Evolutionary conservation across 2,797 vertebrate genomes (phyloP).

Genomic region (Malurus splendens): DNA sequence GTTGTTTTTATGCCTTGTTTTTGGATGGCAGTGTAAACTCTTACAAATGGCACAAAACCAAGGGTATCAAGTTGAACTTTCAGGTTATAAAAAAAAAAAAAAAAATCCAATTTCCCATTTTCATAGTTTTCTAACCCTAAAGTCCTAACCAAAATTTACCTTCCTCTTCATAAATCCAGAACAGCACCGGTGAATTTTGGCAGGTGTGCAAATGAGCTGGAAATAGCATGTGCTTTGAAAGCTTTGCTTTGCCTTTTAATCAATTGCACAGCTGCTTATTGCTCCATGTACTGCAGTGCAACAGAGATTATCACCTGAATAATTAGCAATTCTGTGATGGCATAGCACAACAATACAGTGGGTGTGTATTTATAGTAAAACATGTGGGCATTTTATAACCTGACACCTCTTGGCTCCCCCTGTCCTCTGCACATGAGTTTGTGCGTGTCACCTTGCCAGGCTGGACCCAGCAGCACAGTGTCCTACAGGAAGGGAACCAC

Average conservation of each 20-base stretch:
- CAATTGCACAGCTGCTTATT: constrained; percentile 28
- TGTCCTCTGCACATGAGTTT: background rate
- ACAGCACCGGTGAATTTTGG: background rate
- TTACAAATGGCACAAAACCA: background rate
- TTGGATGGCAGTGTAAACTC: background rate
- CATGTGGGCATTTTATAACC: constrained; percentile 8
- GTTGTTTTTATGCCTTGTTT: background rate
- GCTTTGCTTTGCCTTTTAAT: constrained; percentile 38
- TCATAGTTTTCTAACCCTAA: background rate
- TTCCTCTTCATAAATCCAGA: background rate
- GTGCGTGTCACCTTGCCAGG: background rate
- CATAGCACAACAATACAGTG: background rate
- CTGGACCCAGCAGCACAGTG: background rate
- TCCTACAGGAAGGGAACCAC: background rate
- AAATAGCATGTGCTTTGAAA: constrained; percentile 33
- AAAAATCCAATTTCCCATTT: background rate
- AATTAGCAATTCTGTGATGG: constrained; percentile 26
- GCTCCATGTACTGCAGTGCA: background rate
- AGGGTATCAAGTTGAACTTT: background rate
- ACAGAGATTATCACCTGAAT: constrained; percentile 41
- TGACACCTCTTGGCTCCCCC: background rate
- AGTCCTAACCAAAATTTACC: background rate
- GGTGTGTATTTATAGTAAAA: constrained; percentile 40
- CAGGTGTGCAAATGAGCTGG: constrained; percentile 35
- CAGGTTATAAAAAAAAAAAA: background rate